Percentiles rank a stretch among this genome's conserved stretches.
Conservation (phyloP, 2,888 invertebrate species). For the Serripes groenlandicus region DNA sequence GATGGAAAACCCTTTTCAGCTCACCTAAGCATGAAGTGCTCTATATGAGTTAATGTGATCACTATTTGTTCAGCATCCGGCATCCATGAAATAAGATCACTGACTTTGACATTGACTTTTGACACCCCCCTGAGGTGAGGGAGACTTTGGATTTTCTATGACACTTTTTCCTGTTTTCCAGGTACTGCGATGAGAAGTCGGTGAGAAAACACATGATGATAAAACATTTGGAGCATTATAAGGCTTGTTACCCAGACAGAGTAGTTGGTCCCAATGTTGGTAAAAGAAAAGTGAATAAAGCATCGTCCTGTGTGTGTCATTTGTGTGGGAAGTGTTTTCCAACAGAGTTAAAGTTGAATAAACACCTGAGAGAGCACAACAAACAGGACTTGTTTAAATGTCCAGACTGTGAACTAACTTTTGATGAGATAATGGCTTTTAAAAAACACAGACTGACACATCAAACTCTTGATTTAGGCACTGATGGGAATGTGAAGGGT, state of each 20-base stretch:
- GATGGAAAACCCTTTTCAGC: too few relatives aligned
- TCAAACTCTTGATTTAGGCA: neutral
- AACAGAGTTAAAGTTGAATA: neutral
- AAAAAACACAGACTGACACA: conserved; percentile 4
- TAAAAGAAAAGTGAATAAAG: neutral
- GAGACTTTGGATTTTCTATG: too few relatives aligned
- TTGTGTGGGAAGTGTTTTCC: conserved; percentile 19
- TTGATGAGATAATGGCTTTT: neutral
- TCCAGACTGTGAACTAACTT: neutral
- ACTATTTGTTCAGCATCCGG: too few relatives aligned
- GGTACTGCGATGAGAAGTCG: conserved; percentile 38
- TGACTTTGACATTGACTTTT: too few relatives aligned
- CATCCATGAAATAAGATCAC: too few relatives aligned
- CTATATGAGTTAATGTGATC: too few relatives aligned
- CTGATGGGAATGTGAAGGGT: neutral
- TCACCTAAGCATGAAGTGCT: too few relatives aligned
- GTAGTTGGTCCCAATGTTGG: neutral
- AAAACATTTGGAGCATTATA: neutral
- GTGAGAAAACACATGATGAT: conserved; percentile 29
- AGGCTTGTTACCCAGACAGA: neutral
- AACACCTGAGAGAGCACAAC: conserved; percentile 8
- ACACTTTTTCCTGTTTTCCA: neutral
- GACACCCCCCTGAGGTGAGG: too few relatives aligned
- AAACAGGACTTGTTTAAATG: conserved; percentile 3
- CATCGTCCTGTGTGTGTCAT: conserved; percentile 20